These are phyloP conservation scores for Sebastes matsubarae DNA, from an alignment of 2,797 vertebrate species.

Conservation along the genomic window DNA sequence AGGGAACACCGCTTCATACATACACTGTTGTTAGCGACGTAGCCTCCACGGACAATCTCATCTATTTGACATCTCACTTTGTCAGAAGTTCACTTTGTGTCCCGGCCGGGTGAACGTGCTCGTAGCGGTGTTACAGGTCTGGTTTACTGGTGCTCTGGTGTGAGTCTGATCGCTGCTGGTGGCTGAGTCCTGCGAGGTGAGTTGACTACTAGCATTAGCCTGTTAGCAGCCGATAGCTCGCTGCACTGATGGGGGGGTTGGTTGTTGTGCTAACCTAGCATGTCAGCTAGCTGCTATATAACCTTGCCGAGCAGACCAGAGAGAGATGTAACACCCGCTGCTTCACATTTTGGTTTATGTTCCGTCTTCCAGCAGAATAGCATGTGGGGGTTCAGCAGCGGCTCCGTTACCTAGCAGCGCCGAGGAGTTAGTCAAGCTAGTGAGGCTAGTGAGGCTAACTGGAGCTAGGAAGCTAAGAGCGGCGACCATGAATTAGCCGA, in stretches of 20 bases:
- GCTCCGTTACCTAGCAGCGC: constrained; percentile 12
- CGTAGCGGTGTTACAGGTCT: constrained; percentile 7
- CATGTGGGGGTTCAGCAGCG: background rate
- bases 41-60: constrained; percentile 53
- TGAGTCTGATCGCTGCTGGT: constrained; percentile 65
- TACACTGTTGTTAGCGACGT: constrained; percentile 82
- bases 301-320: constrained; percentile 60
- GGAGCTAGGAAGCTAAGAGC: constrained; percentile 52
- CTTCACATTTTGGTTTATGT: background rate
- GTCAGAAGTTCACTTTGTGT: constrained; percentile 10
- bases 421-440: constrained; percentile 55
- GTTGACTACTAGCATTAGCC: constrained; percentile 73
- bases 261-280: constrained; percentile 77
- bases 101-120: constrained; percentile 15
- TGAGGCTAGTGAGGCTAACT: background rate
- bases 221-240: constrained; percentile 55
- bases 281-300: constrained; percentile 51
- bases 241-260: constrained; percentile 56
- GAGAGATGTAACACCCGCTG: background rate
- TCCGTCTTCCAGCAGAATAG: background rate
- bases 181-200: constrained; percentile 78
- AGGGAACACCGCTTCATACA: constrained; percentile 80
- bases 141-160: constrained; percentile 11
- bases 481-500: constrained; percentile 69
- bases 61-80: constrained; percentile 60